phyloP scores from a whole-genome alignment of 2,888 invertebrate species.

The Idaea dimidiata region DNA sequence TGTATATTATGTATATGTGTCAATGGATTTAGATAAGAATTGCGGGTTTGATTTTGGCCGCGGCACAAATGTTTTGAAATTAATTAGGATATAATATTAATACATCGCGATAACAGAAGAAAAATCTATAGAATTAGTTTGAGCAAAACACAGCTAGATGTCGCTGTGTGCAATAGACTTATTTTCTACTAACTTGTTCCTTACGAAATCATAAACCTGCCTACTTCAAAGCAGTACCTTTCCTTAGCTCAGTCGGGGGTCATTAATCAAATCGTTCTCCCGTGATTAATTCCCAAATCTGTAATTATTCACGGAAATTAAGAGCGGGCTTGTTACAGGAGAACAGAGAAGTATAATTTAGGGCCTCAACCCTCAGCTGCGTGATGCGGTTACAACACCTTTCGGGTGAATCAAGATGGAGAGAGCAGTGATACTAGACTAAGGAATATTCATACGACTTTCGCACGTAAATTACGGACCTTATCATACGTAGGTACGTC shows the following conservation, averaged over 20 bases:
- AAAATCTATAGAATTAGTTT: no score
- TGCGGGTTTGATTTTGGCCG: neutral
- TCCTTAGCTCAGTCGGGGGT: neutral
- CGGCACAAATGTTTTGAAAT: no score
- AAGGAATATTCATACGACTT: no score
- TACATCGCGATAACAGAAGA: no score
- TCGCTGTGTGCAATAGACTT: no score
- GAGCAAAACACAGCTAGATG: no score
- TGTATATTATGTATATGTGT: slow-evolving; percentile 21
- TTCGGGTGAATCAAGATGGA: neutral
- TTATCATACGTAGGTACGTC: no score
- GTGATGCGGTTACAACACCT: neutral
- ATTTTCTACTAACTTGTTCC: neutral
- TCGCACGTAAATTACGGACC: no score
- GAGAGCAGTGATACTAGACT: neutral
- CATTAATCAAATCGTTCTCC: slow-evolving; percentile 75
- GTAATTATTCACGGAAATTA: slow-evolving; percentile 68
- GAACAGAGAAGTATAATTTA: neutral
- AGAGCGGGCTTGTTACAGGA: slow-evolving; percentile 26
- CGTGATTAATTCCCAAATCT: slow-evolving; percentile 78
- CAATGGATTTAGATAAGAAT: slow-evolving; percentile 25
- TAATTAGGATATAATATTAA: no score
- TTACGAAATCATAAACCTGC: neutral
- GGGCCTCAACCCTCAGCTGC: slow-evolving; percentile 16
- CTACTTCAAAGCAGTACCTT: neutral